These are phyloP conservation scores for Pangasius sanitwongsei DNA, from an alignment of 2,797 vertebrate genomes.

Conservation along the genomic window DNA sequence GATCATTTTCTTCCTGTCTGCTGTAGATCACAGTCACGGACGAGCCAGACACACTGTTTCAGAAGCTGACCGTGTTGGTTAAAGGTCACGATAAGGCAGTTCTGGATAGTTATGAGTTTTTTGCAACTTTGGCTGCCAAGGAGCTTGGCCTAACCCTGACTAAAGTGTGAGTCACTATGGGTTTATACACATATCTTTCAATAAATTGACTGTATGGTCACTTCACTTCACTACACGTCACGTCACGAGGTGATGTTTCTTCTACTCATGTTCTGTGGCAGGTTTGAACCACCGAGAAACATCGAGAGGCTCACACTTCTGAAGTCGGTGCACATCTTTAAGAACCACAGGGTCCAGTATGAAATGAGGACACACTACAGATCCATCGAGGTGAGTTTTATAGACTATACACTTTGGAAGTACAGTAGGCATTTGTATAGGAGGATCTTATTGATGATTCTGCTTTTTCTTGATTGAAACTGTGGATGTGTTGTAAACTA, in stretches of 20 bases:
- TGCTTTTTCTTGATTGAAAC: background rate
- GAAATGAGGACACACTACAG: conserved; percentile 94
- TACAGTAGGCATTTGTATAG: background rate
- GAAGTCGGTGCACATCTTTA: conserved; percentile 96
- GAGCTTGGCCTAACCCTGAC: conserved; percentile 85
- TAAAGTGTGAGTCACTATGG: conserved; percentile 82
- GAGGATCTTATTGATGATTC: background rate
- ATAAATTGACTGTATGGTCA: background rate
- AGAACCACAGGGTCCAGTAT: conserved; percentile 97
- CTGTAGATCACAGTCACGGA: conserved; percentile 83
- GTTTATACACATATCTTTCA: background rate
- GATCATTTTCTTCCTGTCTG: background rate
- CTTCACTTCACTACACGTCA: no score
- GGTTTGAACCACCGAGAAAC: conserved; percentile 80
- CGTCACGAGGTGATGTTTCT: background rate
- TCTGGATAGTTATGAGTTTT: conserved; percentile 94
- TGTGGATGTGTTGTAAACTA: background rate
- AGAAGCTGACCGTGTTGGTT: conserved; percentile 84
- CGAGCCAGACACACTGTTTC: conserved; percentile 86
- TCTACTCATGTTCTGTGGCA: conserved; percentile 57
- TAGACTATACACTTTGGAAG: background rate
- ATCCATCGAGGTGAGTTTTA: conserved; percentile 80
- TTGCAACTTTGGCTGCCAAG: conserved; percentile 86
- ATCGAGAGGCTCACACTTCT: conserved; percentile 88
- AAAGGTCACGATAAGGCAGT: conserved; percentile 91